Conservation (phyloP, 2,797 vertebrate species). For the Gadopsis bispinosus region DNA sequence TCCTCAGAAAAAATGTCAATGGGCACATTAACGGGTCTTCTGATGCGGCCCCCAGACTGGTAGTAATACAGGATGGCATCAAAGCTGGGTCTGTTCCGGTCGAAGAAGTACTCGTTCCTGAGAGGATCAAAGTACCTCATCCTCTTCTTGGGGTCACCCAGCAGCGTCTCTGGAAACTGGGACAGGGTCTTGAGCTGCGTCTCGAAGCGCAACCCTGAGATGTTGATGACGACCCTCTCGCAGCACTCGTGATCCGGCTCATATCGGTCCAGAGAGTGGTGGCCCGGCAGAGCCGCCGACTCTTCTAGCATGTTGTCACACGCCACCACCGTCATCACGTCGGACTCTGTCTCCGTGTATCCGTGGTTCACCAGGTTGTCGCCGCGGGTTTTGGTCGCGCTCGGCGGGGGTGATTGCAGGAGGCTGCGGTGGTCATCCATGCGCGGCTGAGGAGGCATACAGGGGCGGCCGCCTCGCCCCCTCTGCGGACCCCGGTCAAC, state of each 20-base stretch:
- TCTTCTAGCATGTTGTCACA: constrained; percentile 93
- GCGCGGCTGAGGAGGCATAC: constrained; percentile 80
- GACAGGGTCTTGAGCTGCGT: constrained; percentile 97
- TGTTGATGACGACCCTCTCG: constrained; percentile 98
- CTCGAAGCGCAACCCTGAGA: constrained; percentile 97
- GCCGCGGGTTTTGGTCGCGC: constrained; percentile 83
- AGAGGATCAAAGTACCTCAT: constrained; percentile 99
- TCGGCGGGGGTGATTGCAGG: constrained; percentile 91
- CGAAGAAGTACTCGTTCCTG: constrained; percentile 99
- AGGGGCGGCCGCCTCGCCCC: constrained; percentile 85
- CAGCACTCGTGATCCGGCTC: constrained; percentile 94
- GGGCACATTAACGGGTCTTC: constrained; percentile 96
- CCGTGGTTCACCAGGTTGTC: constrained; percentile 89
- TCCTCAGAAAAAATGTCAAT: constrained; percentile 99
- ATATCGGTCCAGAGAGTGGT: constrained; percentile 86
- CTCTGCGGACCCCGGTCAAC: constrained; percentile 80
- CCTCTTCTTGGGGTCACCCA: constrained; percentile 96
- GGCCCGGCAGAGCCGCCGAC: constrained; percentile 85
- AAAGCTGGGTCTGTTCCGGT: constrained; percentile 97
- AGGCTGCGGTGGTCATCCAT: constrained; percentile 96
- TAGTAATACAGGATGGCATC: constrained; percentile 99
- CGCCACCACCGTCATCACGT: constrained; percentile 93
- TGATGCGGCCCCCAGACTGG: constrained; percentile 95
- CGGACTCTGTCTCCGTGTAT: constrained; percentile 86
- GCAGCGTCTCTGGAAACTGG: constrained; percentile 96